Conservation (phyloP, 2,888 invertebrate species). For the Taphrorychus bicolor region DNA sequence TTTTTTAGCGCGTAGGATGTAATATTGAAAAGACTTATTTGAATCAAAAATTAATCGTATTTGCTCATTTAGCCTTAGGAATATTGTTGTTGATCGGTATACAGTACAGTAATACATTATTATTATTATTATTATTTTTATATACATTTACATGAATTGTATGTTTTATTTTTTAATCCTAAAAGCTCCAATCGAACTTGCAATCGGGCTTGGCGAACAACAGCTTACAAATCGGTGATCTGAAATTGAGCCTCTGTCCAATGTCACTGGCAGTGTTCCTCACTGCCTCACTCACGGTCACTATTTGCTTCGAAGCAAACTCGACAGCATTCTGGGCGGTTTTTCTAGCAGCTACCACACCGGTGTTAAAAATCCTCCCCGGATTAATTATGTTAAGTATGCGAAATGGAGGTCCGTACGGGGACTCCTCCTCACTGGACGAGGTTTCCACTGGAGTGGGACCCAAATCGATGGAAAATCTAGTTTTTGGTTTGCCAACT, state of each 20-base stretch:
- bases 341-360: not conserved
- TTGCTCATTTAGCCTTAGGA: constrained; percentile 24
- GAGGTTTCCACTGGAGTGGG: not conserved
- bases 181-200: not conserved
- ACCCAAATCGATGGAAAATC: not conserved
- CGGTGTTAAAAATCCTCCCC: not conserved
- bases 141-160: not conserved
- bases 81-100: constrained; percentile 12
- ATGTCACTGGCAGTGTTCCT: not conserved
- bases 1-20: not conserved
- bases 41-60: not conserved
- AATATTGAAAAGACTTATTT: not conserved
- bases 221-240: not conserved
- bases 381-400: not conserved
- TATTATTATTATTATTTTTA: too few relatives aligned
- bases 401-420: not conserved
- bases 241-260: not conserved
- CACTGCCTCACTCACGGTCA: not conserved
- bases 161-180: not conserved
- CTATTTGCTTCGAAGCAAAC: not conserved
- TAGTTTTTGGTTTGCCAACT: not conserved
- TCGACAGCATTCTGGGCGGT: constrained; percentile 1
- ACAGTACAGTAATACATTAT: constrained; percentile 7
- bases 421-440: not conserved
- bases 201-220: not conserved